Conservation (phyloP, 2,113 vertebrate genomes). For the Mohoua ochrocephala region DNA sequence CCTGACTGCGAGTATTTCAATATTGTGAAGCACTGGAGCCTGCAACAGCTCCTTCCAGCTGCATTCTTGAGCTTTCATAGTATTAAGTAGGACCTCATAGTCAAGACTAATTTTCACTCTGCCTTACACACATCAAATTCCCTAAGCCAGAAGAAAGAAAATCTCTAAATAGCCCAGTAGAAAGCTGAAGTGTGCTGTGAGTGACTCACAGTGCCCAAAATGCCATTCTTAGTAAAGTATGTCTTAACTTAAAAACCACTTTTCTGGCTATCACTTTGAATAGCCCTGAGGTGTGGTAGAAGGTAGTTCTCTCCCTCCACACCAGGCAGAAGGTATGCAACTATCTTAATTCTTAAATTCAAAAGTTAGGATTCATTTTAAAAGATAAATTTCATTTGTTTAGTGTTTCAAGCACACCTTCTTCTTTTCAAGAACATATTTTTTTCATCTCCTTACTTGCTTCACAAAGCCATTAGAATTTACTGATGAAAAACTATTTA, state of each 20-base stretch:
- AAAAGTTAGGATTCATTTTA: not conserved
- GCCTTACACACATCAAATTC: not conserved
- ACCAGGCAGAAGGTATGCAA: not conserved
- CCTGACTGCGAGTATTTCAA: not conserved
- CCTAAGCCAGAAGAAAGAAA: not conserved
- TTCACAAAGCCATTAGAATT: conserved; percentile 7
- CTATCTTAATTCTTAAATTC: not conserved
- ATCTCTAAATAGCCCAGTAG: not conserved
- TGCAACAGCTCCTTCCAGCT: not conserved
- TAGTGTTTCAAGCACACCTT: not conserved
- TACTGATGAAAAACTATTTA: conserved; percentile 5
- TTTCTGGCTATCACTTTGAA: not conserved
- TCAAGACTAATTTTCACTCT: not conserved
- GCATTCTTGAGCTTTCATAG: not conserved
- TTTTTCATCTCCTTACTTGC: not conserved
- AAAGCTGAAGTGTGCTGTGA: not conserved
- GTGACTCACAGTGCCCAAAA: not conserved
- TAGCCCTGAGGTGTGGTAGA: not conserved
- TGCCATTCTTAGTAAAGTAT: not conserved
- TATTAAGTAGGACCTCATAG: not conserved
- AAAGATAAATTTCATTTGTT: not conserved
- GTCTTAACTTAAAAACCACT: not conserved
- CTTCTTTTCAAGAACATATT: not conserved
- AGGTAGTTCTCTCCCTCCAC: not conserved
- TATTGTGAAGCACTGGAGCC: not conserved